Conservation (phyloP, 1,140 invertebrate genomes). For the Frieseomelitta varia region DNA sequence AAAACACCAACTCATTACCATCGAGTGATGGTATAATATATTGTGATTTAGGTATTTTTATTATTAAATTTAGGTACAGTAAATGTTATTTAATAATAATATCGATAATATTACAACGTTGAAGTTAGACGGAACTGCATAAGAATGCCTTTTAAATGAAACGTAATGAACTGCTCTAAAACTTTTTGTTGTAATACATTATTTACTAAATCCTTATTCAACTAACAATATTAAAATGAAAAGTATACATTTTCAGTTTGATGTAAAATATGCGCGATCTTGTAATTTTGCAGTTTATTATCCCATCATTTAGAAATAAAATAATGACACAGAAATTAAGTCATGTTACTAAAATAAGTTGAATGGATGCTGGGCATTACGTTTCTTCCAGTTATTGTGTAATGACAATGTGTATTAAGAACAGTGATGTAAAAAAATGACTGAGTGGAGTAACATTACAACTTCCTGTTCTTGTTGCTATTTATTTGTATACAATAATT, state of each 20-base stretch:
- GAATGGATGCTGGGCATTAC: constrained; percentile 51
- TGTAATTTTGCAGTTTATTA: constrained; percentile 42
- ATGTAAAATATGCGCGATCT: constrained; percentile 17
- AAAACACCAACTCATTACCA: constrained; percentile 62
- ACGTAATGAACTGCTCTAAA: constrained; percentile 59
- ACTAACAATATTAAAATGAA: background rate
- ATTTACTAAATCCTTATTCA: constrained; percentile 1
- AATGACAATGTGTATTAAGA: constrained; percentile 45
- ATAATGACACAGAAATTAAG: background rate
- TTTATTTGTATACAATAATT: constrained; percentile 71
- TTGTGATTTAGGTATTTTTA: constrained; percentile 79
- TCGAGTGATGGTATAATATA: constrained; percentile 66
- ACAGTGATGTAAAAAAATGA: constrained; percentile 48
- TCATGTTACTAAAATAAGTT: background rate
- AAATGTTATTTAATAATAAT: constrained; percentile 78
- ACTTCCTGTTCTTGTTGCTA: constrained; percentile 64
- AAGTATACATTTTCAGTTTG: constrained; percentile 1
- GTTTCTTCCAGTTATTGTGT: constrained; percentile 57
- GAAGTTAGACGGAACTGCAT: constrained; percentile 57
- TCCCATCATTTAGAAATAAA: constrained; percentile 21
- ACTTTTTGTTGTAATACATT: constrained; percentile 36
- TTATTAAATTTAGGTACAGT: constrained; percentile 76
- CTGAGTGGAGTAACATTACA: constrained; percentile 55
- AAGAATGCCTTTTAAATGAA: constrained; percentile 66
- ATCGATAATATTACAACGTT: constrained; percentile 72